These are phyloP conservation scores for Drosophila quadrilineata DNA, from an alignment of 1,140 invertebrate species.

Conservation along the genomic window DNA sequence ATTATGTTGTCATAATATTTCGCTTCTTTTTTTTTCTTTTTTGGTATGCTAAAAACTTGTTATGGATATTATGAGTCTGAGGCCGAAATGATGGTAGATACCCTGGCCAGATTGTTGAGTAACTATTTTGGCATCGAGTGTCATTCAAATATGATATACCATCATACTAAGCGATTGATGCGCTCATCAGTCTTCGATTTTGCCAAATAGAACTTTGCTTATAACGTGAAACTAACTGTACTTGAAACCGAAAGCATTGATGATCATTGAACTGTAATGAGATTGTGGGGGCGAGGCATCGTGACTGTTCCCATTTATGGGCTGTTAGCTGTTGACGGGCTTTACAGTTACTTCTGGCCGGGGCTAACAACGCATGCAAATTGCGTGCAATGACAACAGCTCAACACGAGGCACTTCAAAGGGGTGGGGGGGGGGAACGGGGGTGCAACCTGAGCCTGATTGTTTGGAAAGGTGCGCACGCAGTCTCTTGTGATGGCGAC, in stretches of 20 bases:
- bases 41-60: background rate
- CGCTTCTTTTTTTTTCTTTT: too few species aligned
- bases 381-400: conserved; percentile 52
- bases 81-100: background rate
- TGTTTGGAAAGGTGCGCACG: conserved; percentile 64
- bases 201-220: too few species aligned
- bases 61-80: background rate
- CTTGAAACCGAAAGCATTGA: background rate
- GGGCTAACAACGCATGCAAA: conserved; percentile 52
- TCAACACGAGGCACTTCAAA: conserved; percentile 12
- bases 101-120: background rate
- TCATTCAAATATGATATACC: conserved; percentile 7
- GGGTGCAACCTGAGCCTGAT: conserved; percentile 35
- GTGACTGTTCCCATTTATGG: conserved; percentile 25
- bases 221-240: too few species aligned
- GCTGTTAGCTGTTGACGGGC: conserved; percentile 14
- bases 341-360: conserved; percentile 30
- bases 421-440: too few species aligned
- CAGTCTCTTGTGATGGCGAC: background rate
- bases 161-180: background rate
- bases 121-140: background rate
- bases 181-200: too few species aligned
- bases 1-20: conserved; percentile 4
- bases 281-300: conserved; percentile 19
- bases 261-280: background rate